Evolutionary conservation across 1,140 invertebrate genomes (phyloP).

Genomic region (Drosophila murphyi): DNA sequence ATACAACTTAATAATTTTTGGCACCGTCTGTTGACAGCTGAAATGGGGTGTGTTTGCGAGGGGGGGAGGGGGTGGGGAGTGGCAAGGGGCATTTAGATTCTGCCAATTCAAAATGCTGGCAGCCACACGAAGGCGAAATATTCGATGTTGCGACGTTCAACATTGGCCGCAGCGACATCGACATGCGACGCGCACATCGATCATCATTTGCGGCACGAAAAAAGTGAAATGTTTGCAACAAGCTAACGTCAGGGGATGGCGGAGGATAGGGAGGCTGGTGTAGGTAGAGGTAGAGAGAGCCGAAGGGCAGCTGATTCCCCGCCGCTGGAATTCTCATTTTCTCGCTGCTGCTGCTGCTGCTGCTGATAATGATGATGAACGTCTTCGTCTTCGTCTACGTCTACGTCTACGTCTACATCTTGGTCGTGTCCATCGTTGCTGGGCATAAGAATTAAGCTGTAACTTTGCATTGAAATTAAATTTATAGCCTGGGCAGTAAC

Average conservation of each 20-base stretch:
- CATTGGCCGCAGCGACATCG: slow-evolving; percentile 29
- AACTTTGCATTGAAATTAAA: slow-evolving; percentile 78
- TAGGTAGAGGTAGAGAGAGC: slow-evolving; percentile 6
- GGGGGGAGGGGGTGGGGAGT: background rate
- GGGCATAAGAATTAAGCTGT: slow-evolving; percentile 78
- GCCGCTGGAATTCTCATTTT: slow-evolving; percentile 59
- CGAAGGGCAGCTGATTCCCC: slow-evolving; percentile 21
- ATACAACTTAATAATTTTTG: slow-evolving; percentile 78
- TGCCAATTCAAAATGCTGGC: slow-evolving; percentile 65
- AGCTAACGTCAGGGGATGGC: slow-evolving; percentile 1
- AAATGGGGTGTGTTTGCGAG: too few relatives aligned
- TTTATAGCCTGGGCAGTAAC: slow-evolving; percentile 60
- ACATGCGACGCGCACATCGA: slow-evolving; percentile 78
- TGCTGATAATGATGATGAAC: slow-evolving; percentile 45
- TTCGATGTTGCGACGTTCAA: slow-evolving; percentile 28
- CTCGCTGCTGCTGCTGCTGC: slow-evolving; percentile 29
- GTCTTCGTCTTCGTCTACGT: slow-evolving; percentile 22
- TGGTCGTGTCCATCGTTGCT: slow-evolving; percentile 20
- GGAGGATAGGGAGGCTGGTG: background rate
- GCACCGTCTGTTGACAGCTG: slow-evolving; percentile 54
- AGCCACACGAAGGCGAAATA: slow-evolving; percentile 27
- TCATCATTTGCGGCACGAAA: slow-evolving; percentile 79
- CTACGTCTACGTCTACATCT: background rate
- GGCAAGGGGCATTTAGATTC: slow-evolving; percentile 58
- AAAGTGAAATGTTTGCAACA: slow-evolving; percentile 73